phyloP scores from a whole-genome alignment of 2,113 vertebrate genomes.

The Prolemur simus region DNA sequence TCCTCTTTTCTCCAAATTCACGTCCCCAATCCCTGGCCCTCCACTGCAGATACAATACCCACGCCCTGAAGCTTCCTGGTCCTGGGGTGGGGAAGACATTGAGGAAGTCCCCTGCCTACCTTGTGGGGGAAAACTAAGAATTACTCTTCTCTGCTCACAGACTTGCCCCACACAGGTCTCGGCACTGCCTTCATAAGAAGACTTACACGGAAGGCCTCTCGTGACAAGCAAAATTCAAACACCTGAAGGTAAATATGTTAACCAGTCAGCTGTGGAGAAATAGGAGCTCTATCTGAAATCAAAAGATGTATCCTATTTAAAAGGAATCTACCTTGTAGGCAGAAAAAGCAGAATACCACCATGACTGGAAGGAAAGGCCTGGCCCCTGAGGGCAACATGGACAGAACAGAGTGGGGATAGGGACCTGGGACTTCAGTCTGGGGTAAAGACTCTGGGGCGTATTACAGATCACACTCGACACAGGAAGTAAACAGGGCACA shows the following conservation, averaged over 20 bases:
- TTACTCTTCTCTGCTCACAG: neutral
- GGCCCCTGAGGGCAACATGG: rapidly evolving
- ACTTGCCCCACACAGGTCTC: neutral
- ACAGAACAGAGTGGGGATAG: neutral
- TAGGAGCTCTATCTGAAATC: neutral
- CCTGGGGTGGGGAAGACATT: neutral
- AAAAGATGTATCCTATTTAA: neutral
- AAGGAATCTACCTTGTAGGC: neutral
- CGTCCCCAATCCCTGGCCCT: neutral
- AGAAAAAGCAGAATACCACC: neutral
- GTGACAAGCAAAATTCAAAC: neutral
- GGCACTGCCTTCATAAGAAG: neutral
- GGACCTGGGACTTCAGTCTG: neutral
- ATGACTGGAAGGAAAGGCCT: neutral
- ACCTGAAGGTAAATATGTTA: neutral
- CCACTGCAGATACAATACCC: neutral
- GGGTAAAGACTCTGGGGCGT: neutral
- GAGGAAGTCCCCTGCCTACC: neutral
- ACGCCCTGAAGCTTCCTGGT: neutral
- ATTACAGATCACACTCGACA: neutral
- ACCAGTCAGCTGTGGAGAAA: neutral
- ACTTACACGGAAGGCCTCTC: neutral
- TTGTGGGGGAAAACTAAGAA: neutral
- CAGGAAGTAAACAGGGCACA: neutral
- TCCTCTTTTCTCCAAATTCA: neutral